Base-by-base conservation (phyloP, 2,888 invertebrate genomes). In the Lepidonotus clava region DNA sequence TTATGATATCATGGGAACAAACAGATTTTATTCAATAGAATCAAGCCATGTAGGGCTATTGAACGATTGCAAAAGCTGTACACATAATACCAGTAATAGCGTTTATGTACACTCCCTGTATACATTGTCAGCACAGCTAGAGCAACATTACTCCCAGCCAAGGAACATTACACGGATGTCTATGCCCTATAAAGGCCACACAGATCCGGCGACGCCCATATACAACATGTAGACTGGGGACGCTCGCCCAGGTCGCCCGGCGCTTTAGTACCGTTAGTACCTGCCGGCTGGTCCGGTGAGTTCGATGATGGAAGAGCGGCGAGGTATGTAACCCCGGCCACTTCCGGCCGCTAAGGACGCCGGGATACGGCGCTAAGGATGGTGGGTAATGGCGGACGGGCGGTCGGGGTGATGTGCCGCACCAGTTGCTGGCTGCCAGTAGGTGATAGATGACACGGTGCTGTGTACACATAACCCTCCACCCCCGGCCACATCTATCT, bases 321-420 rank as follows among this genome's bases (percentile, higher is more conserved):
- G 6, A 28, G 80, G 28, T 80, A 80, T 80, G 80, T 80, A 80
- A 80, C 80, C 80, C 46, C 80, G 51, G 21, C 28, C 80, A 80
- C 41, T 80, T 80, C 80, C 80, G 80, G 46, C 80, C n/a, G 80
- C 80, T 80, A 80, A 80, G 80, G 80, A 80, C 80, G 80, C 51
- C 80, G 80, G 80, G 80, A 80, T 28, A 28, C 24, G 46, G 41
- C 46, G 80, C 46, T 80, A 80, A 51, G 80, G 46, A 80, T 41
- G 41, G 41, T 46, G 80, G 80, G 80, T 80, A 80, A 80, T 80
- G 80, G 80, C 46, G 41, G 34, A n/a, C 38, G 80, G 32, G 71
- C n/a, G 71, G 11, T 51, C 14, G 24, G 40, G 36, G 76, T 28
- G 11, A 41, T 40, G 80, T 80, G 46, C 51, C 41, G 80, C 80